phyloP scores from a whole-genome alignment of 2,888 invertebrate species.

The Acleris holmiana region DNA sequence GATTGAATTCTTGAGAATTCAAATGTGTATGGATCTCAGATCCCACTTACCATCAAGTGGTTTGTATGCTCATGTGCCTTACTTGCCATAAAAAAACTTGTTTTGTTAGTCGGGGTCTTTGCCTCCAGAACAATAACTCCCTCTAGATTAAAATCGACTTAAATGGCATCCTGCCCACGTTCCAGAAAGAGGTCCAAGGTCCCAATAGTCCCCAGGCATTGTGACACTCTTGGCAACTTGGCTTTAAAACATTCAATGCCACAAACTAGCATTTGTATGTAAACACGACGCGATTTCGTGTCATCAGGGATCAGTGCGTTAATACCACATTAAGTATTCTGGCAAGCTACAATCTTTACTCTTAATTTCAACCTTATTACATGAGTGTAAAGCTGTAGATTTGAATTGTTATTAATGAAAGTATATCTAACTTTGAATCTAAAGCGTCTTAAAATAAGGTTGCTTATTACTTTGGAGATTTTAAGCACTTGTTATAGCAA shows the following conservation, averaged over 20 bases:
- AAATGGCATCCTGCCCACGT: constrained; percentile 28
- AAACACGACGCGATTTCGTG: too few species aligned
- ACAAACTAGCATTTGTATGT: too few species aligned
- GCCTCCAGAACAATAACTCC: constrained; percentile 11
- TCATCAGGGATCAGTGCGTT: neutral
- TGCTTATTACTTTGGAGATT: neutral
- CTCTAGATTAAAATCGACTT: constrained; percentile 16
- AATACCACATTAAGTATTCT: constrained; percentile 14
- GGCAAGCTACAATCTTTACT: neutral
- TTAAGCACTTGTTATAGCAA: neutral
- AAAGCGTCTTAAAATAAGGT: neutral
- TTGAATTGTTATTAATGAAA: too few species aligned
- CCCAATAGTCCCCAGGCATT: constrained; percentile 19
- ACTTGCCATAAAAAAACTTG: neutral
- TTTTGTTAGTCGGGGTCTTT: constrained; percentile 18
- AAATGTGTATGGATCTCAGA: too few species aligned
- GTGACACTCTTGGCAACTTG: constrained; percentile 30
- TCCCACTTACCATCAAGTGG: too few species aligned
- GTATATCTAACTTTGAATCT: neutral
- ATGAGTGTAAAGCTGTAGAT: neutral
- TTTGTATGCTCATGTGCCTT: neutral
- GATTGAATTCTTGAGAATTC: too few species aligned
- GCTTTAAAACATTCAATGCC: too few species aligned
- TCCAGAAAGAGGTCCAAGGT: constrained; percentile 22
- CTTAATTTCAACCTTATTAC: neutral